Percentiles rank a stretch among this genome's conserved stretches.
These are phyloP conservation scores for Mormyrops attenuatus DNA, from an alignment of 2,797 vertebrate genomes.

Conservation along the genomic window DNA sequence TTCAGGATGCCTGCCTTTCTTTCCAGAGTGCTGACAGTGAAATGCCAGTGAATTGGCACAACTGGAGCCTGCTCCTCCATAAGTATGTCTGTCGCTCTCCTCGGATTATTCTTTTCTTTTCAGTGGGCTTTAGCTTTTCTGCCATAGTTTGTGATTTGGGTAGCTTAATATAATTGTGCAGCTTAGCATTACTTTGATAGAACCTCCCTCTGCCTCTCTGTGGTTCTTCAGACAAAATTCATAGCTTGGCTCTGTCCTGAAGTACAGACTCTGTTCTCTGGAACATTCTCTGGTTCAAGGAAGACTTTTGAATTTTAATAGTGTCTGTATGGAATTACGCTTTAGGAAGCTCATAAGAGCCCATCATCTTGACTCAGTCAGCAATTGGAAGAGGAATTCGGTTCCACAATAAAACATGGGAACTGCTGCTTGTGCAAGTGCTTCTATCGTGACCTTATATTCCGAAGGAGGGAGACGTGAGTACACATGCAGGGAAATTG, in stretches of 20 bases:
- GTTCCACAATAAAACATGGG: neutral
- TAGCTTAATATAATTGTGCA: neutral
- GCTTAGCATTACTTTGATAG: neutral
- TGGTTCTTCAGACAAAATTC: neutral
- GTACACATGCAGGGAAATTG: neutral
- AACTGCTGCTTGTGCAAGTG: neutral
- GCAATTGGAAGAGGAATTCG: neutral
- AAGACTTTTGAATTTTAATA: neutral
- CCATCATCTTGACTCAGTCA: neutral
- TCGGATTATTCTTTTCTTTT: neutral
- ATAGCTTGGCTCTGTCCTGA: neutral
- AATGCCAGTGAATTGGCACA: neutral
- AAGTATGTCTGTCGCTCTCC: neutral
- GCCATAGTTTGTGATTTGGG: neutral
- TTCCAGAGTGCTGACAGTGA: neutral
- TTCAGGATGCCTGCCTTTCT: neutral
- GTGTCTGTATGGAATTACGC: neutral
- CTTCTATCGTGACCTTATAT: neutral
- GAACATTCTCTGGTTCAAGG: neutral
- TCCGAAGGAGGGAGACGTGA: neutral
- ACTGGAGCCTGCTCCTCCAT: neutral
- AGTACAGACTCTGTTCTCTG: neutral
- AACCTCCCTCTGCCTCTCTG: neutral
- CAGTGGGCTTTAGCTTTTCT: neutral
- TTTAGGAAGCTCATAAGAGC: neutral